Percentiles rank a stretch among this genome's conserved stretches.
phyloP scores from a whole-genome alignment of 1,140 invertebrate genomes.

The Drosophila baimaii region DNA sequence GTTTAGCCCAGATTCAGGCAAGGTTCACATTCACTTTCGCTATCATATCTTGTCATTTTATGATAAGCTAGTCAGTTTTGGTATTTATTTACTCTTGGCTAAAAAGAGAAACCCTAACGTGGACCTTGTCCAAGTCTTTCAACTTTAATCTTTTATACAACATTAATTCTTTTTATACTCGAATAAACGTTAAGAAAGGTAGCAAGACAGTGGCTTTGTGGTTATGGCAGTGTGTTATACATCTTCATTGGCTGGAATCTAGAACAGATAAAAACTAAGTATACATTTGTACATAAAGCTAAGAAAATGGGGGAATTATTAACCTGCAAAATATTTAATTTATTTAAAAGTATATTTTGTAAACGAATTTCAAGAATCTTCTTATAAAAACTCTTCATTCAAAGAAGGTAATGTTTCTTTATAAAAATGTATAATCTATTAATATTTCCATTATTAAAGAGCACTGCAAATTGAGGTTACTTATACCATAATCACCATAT shows the following conservation, averaged over 20 bases:
- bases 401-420: too few species aligned
- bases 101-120: not conserved
- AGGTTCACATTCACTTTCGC: not conserved
- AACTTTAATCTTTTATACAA: slow-evolving; percentile 7
- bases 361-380: not conserved
- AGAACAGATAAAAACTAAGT: not conserved
- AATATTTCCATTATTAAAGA: too few species aligned
- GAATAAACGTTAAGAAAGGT: not conserved
- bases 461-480: too few species aligned
- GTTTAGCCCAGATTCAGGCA: not conserved
- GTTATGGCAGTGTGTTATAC: slow-evolving; percentile 4
- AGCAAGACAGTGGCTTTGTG: slow-evolving; percentile 11
- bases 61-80: not conserved
- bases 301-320: not conserved
- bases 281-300: too few species aligned
- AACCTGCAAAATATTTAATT: too few species aligned
- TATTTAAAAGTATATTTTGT: too few species aligned
- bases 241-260: not conserved
- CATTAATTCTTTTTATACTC: not conserved
- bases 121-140: not conserved
- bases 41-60: slow-evolving; percentile 13
- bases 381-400: too few species aligned
- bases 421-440: too few species aligned
- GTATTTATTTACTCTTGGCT: not conserved
- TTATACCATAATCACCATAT: not conserved